These are phyloP conservation scores for Achatina immaculata DNA, from an alignment of 1,140 invertebrate species.

Conservation along the genomic window DNA sequence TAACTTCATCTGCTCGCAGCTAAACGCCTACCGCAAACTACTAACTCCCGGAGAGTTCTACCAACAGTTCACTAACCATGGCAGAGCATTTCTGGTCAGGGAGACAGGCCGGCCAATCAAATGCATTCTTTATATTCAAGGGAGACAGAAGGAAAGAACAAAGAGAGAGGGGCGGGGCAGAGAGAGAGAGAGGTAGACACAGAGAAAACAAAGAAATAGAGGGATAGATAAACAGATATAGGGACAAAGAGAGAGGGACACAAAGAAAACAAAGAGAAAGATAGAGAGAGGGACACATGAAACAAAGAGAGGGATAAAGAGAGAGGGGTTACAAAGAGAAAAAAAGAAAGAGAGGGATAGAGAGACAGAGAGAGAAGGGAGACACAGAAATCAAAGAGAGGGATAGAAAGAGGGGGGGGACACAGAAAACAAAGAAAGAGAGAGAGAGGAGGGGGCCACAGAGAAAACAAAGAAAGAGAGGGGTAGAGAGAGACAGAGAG, in stretches of 20 bases:
- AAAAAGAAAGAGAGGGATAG: not conserved
- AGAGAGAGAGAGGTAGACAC: not conserved
- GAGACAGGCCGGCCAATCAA: no score
- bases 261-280: not conserved
- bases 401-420: not conserved
- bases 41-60: no score
- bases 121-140: no score
- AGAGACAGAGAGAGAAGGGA: not conserved
- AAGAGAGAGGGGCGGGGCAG: no score
- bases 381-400: not conserved
- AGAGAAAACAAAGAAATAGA: not conserved
- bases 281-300: not conserved
- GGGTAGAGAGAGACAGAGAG: not conserved
- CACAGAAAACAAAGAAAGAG: not conserved
- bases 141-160: no score
- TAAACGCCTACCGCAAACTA: no score
- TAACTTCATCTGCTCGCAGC: no score
- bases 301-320: not conserved
- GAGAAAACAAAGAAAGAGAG: not conserved
- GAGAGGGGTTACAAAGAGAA: not conserved
- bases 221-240: not conserved
- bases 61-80: no score
- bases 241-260: not conserved
- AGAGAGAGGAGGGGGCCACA: not conserved
- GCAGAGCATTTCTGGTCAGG: no score